Evolutionary conservation across 2,797 vertebrate genomes (phyloP).

Genomic region (Holocentrus rufus): DNA sequence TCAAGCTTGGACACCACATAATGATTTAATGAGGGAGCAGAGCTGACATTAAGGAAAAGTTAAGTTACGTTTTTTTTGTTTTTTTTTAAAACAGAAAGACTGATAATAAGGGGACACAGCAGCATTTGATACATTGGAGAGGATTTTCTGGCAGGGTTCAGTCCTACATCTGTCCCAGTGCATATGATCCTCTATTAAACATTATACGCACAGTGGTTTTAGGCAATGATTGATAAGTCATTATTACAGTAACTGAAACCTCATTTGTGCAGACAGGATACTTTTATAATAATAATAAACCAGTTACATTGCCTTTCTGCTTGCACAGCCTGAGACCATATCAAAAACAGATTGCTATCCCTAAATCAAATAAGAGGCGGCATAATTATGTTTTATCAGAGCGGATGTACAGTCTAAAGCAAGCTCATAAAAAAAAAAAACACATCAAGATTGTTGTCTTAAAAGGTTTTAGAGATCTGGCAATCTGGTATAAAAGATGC

Average conservation of each 20-base stretch:
- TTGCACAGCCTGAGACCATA: background rate
- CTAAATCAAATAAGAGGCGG: background rate
- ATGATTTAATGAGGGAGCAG: too few relatives aligned
- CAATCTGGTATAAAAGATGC: background rate
- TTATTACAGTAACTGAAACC: too few relatives aligned
- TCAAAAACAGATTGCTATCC: constrained; percentile 1
- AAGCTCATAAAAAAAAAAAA: background rate
- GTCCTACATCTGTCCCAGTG: background rate
- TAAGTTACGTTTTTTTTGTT: too few relatives aligned
- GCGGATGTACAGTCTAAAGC: background rate
- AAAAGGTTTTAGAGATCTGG: background rate
- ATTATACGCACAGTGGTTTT: too few relatives aligned
- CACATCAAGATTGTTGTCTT: background rate
- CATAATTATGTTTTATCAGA: background rate
- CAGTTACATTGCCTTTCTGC: background rate
- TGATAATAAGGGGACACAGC: background rate
- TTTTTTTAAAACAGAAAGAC: background rate
- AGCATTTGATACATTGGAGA: background rate
- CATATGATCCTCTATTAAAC: background rate
- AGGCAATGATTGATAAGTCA: background rate
- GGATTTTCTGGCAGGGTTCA: background rate
- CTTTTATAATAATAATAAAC: background rate
- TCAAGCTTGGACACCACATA: background rate
- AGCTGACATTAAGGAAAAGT: background rate
- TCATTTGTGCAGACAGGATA: too few relatives aligned